Base-by-base conservation (phyloP, 2,113 vertebrate genomes). In the Passer montanus region DNA sequence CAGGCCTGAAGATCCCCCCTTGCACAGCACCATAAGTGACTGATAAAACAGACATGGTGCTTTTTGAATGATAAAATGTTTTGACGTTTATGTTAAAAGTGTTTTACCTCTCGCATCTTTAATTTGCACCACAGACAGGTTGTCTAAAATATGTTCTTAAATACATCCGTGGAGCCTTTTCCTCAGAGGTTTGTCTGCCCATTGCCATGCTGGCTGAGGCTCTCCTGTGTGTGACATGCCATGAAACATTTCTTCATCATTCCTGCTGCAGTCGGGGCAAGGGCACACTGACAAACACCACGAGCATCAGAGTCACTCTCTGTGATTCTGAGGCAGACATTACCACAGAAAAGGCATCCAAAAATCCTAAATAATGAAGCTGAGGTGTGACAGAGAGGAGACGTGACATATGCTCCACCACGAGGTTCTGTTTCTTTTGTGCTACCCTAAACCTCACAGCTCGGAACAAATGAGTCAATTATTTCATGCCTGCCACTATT, bases 81-180 rank as follows among this genome's bases (percentile, higher is more conserved):
- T 88, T 63, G 74, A 94, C 90, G 22, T 79, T 77, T 28, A 46
- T 44, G 86, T 66, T 44, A 47, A 15, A 90, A 95, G 90, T 76
- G 44, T 93, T 94, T 91, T 84, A 92, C 66, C 86, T 92, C 80
- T 94, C 69, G 75, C 56, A 87, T 53, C 90, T 91, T 67, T 60
- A 89, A 92, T 89, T 87, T 96, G 87, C 83, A 74, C 63, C 63
- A 53, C 49, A 84, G 90, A 93, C 84, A 91, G 81, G 78, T 27
- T 91, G 74, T 80, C 44, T 92, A 66, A 97, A 88, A 24, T 79
- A 26, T 23, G 52, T 55, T 86, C 74, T 72, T 72, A 77, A 83
- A 69, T 68, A n/a, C 28, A 55, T 94, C 63, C 87, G 72, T 14
- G 79, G 26, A 67, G 24, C 35, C 21, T 43, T 84, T 86, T 56